These are phyloP conservation scores for Girardinus metallicus DNA, from an alignment of 2,797 vertebrate species.

Conservation along the genomic window DNA sequence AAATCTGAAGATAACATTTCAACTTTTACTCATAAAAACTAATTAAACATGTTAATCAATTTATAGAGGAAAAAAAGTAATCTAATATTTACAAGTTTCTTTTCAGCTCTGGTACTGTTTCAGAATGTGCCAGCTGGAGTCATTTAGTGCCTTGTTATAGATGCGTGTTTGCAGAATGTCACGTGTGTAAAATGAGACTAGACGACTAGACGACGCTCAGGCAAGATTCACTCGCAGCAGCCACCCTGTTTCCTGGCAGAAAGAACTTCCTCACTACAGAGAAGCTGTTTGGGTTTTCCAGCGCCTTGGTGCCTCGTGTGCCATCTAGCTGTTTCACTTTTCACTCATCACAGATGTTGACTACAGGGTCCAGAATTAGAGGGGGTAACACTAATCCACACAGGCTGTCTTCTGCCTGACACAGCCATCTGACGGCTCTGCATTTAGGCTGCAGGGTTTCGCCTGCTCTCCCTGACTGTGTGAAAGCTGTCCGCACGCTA, in stretches of 20 bases:
- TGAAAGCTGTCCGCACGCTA: conserved; percentile 42
- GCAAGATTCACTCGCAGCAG: conserved; percentile 35
- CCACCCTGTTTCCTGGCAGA: conserved; percentile 16
- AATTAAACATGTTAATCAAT: neutral
- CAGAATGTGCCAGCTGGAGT: conserved; percentile 17
- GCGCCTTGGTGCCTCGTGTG: neutral
- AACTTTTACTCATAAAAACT: neutral
- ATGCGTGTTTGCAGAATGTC: conserved; percentile 44
- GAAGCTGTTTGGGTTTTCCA: conserved; percentile 30
- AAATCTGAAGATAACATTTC: neutral
- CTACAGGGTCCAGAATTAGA: conserved; percentile 11
- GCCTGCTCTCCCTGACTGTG: conserved; percentile 39
- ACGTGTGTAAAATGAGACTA: conserved; percentile 33
- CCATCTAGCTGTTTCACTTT: conserved; percentile 31
- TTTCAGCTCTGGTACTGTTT: neutral
- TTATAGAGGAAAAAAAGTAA: neutral
- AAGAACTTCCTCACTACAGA: conserved; percentile 27
- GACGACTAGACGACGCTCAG: neutral
- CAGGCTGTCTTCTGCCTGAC: conserved; percentile 54
- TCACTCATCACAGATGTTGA: conserved; percentile 61
- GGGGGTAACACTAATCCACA: conserved; percentile 43
- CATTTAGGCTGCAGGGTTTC: conserved; percentile 38
- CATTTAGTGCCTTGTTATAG: conserved; percentile 34
- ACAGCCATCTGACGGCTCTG: conserved; percentile 32
- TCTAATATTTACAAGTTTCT: neutral